phyloP scores from a whole-genome alignment of 2,888 invertebrate genomes.

The Nyleta sp. region DNA sequence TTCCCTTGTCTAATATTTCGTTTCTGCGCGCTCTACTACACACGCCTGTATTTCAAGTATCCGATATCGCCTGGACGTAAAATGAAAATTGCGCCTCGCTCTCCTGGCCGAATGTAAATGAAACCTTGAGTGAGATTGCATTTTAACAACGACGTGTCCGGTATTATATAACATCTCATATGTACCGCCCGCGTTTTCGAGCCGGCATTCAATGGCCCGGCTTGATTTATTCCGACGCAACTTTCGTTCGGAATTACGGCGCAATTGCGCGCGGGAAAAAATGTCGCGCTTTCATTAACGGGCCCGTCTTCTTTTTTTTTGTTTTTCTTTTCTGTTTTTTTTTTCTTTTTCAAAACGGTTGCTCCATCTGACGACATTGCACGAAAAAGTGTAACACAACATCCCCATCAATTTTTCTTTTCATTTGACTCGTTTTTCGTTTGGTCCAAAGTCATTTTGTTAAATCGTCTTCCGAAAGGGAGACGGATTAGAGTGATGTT shows the following conservation, averaged over 20 bases:
- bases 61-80: conserved; percentile 66
- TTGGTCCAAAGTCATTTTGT: no score
- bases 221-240: conserved; percentile 63
- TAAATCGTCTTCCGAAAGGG: no score
- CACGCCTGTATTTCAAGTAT: conserved; percentile 72
- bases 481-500: no score
- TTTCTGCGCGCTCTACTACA: conserved; percentile 74
- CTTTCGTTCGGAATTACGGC: conserved; percentile 62
- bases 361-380: no score
- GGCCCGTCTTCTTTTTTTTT: conserved; percentile 15
- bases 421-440: no score
- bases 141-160: conserved; percentile 66
- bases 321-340: no score
- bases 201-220: conserved; percentile 60
- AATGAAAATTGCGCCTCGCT: conserved; percentile 67
- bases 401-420: no score
- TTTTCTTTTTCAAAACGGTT: no score
- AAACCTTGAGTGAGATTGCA: conserved; percentile 67
- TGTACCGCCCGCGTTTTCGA: conserved; percentile 55
- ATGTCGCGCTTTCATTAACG: conserved; percentile 55
- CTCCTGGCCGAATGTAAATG: conserved; percentile 65
- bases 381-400: no score
- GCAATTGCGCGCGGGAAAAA: conserved; percentile 57
- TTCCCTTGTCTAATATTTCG: conserved; percentile 81
- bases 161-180: conserved; percentile 63